Evolutionary conservation across 1,140 invertebrate genomes (phyloP), one percentile per base, ranked within the genome.

Genomic region (Vanessa atalanta): DNA sequence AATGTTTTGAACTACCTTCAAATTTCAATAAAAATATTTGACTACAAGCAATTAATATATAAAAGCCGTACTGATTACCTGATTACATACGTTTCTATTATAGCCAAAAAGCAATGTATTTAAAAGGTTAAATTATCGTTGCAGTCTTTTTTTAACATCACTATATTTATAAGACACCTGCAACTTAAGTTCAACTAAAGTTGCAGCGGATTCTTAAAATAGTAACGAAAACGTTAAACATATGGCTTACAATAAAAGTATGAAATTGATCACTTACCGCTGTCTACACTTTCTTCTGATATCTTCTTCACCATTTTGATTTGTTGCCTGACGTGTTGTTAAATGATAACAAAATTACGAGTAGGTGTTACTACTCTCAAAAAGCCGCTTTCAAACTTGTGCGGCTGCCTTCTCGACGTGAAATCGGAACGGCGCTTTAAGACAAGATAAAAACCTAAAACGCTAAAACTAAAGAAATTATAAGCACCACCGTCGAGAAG

Each of bases 261-360:
- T n/a, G 13, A 51, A 65, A 70, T 12, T 63, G 8, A 48, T 48
- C 51, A 88, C 93, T 93, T 83, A 93, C 90, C 92, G 82, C 91
- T 93, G 81, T 93, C 91, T 85, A 91, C 89, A 88, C 90, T 90
- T 84, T 93, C 93, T 91, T 93, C 93, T 76, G 92, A 93, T 79
- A 93, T 92, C 88, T 93, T 93, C 87, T 93, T 93, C 81, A 93
- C 93, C 93, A 93, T 93, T 82, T 80, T 93, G 83, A 86, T 85
- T 37, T 79, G 79, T 90, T 88, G 79, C 81, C 80, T 88, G 89
- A 88, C 88, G 83, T 82, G 81, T 87, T 88, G 79, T 85, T 86
- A 85, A 87, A 83, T 79, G 77, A 88, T 87, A 88, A 87, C 85
- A 83, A 89, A 85, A 87, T 84, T 84, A 82, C 81, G 76, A 93